These are phyloP conservation scores for Pongo abelii DNA, from an alignment of 2,113 vertebrate species.

Conservation along the genomic window DNA sequence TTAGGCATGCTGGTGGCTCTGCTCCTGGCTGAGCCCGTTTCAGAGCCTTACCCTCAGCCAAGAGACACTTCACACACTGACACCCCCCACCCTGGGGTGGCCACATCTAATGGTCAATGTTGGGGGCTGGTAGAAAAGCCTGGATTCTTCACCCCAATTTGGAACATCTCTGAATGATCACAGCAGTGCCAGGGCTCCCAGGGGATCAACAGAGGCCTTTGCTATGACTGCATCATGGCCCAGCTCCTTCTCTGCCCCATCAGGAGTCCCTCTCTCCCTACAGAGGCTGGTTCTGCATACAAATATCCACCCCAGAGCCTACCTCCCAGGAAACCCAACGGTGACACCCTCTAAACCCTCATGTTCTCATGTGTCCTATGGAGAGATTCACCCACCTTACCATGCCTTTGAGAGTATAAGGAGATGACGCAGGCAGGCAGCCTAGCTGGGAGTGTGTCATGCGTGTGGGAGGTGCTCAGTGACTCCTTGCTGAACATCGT, in stretches of 20 bases:
- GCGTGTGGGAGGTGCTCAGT: neutral
- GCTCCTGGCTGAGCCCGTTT: rapidly evolving
- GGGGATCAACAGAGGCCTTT: rapidly evolving
- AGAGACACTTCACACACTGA: neutral
- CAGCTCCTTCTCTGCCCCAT: neutral
- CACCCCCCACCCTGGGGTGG: rapidly evolving
- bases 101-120: neutral
- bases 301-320: neutral
- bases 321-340: neutral
- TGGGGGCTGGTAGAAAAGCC: neutral
- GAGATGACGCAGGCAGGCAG: neutral
- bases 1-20: neutral
- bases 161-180: neutral
- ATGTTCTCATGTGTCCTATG: rapidly evolving
- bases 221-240: rapidly evolving
- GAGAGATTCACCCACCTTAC: rapidly evolving
- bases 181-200: neutral
- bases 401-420: rapidly evolving
- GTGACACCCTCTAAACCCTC: neutral
- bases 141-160: neutral
- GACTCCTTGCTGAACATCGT: rapidly evolving
- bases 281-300: neutral
- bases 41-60: rapidly evolving
- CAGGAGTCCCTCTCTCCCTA: neutral
- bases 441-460: rapidly evolving